Evolutionary conservation across 2,888 invertebrate species (phyloP).

Genomic region (Hipparchia sbordonii): DNA sequence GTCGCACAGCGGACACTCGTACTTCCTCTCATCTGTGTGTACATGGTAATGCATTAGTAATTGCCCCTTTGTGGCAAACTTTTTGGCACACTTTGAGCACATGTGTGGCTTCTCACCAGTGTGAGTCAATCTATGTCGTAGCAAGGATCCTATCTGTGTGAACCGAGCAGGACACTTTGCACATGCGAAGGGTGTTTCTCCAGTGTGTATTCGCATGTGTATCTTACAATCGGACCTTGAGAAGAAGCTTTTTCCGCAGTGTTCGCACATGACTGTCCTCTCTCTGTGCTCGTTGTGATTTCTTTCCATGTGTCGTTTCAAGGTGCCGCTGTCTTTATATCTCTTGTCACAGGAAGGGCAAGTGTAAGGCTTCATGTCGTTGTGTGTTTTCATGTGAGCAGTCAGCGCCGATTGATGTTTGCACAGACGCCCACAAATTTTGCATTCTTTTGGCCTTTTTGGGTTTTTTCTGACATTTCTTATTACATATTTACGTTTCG

Average conservation of each 20-base stretch:
- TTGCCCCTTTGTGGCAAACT: constrained; percentile 65
- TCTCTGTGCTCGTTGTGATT: constrained; percentile 55
- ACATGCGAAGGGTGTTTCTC: constrained; percentile 70
- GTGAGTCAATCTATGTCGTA: constrained; percentile 62
- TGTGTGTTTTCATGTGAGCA: constrained; percentile 64
- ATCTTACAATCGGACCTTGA: constrained; percentile 60
- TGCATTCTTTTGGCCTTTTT: constrained; percentile 47
- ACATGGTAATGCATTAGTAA: constrained; percentile 59
- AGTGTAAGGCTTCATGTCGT: constrained; percentile 56
- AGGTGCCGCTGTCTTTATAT: constrained; percentile 59
- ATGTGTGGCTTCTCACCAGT: constrained; percentile 55
- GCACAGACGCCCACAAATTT: constrained; percentile 55
- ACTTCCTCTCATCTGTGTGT: constrained; percentile 63
- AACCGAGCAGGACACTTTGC: constrained; percentile 59
- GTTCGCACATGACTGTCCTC: constrained; percentile 65
- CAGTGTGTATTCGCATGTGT: constrained; percentile 69
- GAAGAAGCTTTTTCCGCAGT: constrained; percentile 69
- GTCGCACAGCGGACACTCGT: constrained; percentile 67
- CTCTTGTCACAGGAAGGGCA: constrained; percentile 63
- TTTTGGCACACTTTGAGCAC: constrained; percentile 63
- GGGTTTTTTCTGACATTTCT: constrained; percentile 13
- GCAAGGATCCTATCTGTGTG: constrained; percentile 60
- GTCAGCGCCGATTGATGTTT: constrained; percentile 54
- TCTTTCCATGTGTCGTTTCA: constrained; percentile 61
- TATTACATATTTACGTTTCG: constrained; percentile 18